Evolutionary conservation across 1,140 invertebrate genomes (phyloP), one percentile per base, ranked within the genome.

Genomic region (Colletes gigas): DNA sequence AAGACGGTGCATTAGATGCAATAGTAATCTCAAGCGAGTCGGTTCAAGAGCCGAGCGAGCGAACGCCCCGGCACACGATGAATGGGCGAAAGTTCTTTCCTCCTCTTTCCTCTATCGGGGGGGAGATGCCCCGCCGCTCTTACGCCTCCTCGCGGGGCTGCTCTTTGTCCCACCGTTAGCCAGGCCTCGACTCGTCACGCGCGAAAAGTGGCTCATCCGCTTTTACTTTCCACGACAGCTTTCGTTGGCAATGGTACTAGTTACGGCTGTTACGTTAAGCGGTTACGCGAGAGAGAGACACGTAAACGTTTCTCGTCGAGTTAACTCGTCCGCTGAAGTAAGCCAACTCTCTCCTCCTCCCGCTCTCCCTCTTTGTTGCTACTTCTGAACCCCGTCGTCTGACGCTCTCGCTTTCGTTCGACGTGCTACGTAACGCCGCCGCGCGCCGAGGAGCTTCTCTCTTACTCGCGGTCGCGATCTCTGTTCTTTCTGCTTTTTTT

Each of bases 161-260:
- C 65, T 78, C 66, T 78, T 60, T 63, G 55, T 76, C 62, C 21
- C 59, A 19, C 41, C 14, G 17, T 77, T 62, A 19, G 47, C 21
- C 47, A 19, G 6, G 17, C 52, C n/a, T 39, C 65, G 52, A 5
- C 59, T 55, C 81, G 74, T 83, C 75, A 73, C 84, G 79, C 55
- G 83, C 87, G 88, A 89, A 91, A 91, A 90, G 89, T 89, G 74
- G 86, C 86, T 86, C 89, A 87, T 86, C 90, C 84, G 89, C 89
- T 91, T 90, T 92, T 92, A 93, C 92, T 93, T 93, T 93, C 90
- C 88, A 86, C 84, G 78, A 66, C 67, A 47, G 78, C 91, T 92
- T 92, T 92, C 92, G 85, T 92, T 93, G 90, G 92, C 92, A 93
- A 92, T 92, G 91, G 89, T 91, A 92, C 90, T 91, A 91, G 91